Evolutionary conservation across 2,797 vertebrate genomes (phyloP).

Genomic region (Myotis myotis): DNA sequence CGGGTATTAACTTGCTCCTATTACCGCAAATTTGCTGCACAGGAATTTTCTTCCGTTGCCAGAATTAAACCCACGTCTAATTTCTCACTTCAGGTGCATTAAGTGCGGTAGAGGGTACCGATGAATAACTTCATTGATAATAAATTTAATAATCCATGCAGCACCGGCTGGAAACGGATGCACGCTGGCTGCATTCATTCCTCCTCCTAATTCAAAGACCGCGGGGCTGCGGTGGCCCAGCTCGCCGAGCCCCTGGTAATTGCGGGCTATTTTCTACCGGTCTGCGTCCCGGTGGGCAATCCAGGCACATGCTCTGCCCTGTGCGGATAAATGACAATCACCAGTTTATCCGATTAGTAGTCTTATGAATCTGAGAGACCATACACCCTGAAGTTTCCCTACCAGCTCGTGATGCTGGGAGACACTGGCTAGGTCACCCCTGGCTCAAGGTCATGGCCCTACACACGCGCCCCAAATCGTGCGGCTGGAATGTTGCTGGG

Average conservation of each 20-base stretch:
- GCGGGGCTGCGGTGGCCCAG: constrained; percentile 47
- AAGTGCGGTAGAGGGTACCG: constrained; percentile 61
- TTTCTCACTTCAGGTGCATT: constrained; percentile 76
- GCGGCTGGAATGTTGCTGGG: not conserved
- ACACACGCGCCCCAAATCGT: not conserved
- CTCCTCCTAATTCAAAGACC: constrained; percentile 70
- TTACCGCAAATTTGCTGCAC: constrained; percentile 48
- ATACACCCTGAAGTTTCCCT: not conserved
- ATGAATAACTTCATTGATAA: constrained; percentile 79
- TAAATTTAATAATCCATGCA: constrained; percentile 70
- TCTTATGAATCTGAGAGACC: constrained; percentile 62
- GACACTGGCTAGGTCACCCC: not conserved
- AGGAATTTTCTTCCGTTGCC: constrained; percentile 59
- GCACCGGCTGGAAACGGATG: constrained; percentile 70
- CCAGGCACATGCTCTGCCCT: constrained; percentile 31
- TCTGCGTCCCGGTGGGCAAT: not conserved
- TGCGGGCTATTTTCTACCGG: constrained; percentile 55
- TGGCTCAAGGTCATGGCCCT: not conserved
- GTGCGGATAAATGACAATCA: constrained; percentile 55
- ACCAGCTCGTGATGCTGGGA: not conserved
- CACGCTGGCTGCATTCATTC: constrained; percentile 65
- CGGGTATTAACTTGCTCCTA: constrained; percentile 45
- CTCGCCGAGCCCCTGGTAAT: constrained; percentile 48
- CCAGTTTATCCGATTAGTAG: constrained; percentile 56
- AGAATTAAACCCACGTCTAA: constrained; percentile 73